Conservation (phyloP, 2,797 vertebrate genomes). For the Urosaurus nigricauda region DNA sequence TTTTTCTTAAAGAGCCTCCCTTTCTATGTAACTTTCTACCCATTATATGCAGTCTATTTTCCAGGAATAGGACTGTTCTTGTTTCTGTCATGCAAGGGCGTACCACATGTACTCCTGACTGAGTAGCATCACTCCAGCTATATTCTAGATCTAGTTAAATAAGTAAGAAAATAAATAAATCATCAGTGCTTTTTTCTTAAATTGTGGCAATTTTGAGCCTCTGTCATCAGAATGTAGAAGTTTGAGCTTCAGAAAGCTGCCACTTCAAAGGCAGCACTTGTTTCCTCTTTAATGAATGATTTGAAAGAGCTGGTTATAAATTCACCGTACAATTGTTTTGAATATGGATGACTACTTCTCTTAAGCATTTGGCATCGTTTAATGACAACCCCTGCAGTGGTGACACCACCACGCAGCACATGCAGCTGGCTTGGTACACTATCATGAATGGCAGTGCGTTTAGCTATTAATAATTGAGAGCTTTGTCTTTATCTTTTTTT, state of each 20-base stretch:
- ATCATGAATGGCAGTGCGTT: conserved; percentile 73
- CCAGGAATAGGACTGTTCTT: conserved; percentile 44
- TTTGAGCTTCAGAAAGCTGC: conserved; percentile 63
- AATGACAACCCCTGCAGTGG: conserved; percentile 68
- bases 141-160: conserved; percentile 23
- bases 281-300: conserved; percentile 65
- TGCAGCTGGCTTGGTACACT: conserved; percentile 62
- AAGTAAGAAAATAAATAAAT: conserved; percentile 56
- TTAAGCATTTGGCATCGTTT: conserved; percentile 66
- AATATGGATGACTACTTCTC: conserved; percentile 71
- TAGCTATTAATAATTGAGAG: conserved; percentile 80
- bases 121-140: conserved; percentile 57
- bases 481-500: conserved; percentile 68
- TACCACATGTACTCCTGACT: conserved; percentile 50
- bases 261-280: conserved; percentile 61
- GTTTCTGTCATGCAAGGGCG: conserved; percentile 55
- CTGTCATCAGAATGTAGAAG: conserved; percentile 55
- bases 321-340: conserved; percentile 67
- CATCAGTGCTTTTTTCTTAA: conserved; percentile 67
- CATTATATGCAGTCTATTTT: conserved; percentile 46
- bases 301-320: conserved; percentile 71
- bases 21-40: conserved; percentile 40
- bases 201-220: conserved; percentile 61
- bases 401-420: conserved; percentile 62
- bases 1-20: conserved; percentile 8